phyloP scores from a whole-genome alignment of 2,888 invertebrate species.

The Heliconius aoede region DNA sequence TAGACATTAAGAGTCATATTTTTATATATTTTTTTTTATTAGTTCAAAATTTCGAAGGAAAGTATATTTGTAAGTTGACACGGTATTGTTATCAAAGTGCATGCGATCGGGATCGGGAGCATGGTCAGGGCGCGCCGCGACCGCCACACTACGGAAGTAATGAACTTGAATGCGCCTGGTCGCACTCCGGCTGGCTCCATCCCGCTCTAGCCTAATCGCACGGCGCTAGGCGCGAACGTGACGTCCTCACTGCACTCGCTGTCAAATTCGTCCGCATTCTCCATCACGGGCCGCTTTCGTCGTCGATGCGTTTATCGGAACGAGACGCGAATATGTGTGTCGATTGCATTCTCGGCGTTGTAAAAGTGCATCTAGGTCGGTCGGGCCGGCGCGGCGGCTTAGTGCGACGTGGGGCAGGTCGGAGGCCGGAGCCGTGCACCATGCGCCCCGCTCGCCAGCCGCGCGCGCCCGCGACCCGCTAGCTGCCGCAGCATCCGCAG shows the following conservation, averaged over 20 bases:
- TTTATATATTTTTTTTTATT: neutral
- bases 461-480: slow-evolving; percentile 51
- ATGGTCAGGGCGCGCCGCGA: slow-evolving; percentile 74
- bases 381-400: slow-evolving; percentile 75
- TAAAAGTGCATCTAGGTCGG: slow-evolving; percentile 84
- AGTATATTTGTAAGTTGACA: slow-evolving; percentile 40
- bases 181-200: slow-evolving; percentile 68
- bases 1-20: neutral
- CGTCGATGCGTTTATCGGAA: slow-evolving; percentile 84
- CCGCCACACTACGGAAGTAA: slow-evolving; percentile 81
- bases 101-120: slow-evolving; percentile 67
- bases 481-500: slow-evolving; percentile 50
- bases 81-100: slow-evolving; percentile 57
- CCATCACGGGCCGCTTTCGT: slow-evolving; percentile 83
- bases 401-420: slow-evolving; percentile 82
- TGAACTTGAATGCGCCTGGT: slow-evolving; percentile 82
- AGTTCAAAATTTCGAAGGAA: slow-evolving; percentile 20
- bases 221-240: slow-evolving; percentile 75
- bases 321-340: slow-evolving; percentile 83
- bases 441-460: slow-evolving; percentile 68
- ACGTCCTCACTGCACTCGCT: slow-evolving; percentile 80
- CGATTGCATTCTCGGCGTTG: slow-evolving; percentile 81
- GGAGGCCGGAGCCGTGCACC: slow-evolving; percentile 69
- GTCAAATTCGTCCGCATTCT: slow-evolving; percentile 82
- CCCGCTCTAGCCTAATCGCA: slow-evolving; percentile 70